phyloP scores from a whole-genome alignment of 2,113 vertebrate species.

The Sturnus vulgaris region DNA sequence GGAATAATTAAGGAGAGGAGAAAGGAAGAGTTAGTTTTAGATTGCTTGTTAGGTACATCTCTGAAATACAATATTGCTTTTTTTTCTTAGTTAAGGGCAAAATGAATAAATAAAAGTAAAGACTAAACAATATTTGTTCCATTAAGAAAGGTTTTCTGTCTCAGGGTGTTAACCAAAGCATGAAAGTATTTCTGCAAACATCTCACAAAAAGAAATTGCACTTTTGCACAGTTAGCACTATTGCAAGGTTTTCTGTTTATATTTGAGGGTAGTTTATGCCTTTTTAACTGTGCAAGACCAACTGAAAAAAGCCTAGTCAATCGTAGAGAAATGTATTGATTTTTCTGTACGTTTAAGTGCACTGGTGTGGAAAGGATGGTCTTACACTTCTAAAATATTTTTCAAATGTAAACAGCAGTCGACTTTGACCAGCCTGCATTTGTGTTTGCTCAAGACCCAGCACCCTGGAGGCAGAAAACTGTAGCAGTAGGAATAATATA shows the following conservation, averaged over 20 bases:
- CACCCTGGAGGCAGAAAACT: neutral
- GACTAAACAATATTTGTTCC: neutral
- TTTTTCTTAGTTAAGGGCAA: neutral
- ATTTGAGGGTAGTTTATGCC: neutral
- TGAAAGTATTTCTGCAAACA: neutral
- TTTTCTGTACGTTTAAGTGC: neutral
- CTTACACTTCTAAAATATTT: neutral
- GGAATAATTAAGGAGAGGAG: neutral
- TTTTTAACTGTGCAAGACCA: neutral
- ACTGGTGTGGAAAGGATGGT: neutral
- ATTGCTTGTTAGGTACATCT: neutral
- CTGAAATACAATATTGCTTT: neutral
- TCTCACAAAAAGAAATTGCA: neutral
- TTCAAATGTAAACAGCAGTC: neutral
- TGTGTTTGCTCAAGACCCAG: neutral
- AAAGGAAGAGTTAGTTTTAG: neutral
- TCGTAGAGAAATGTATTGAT: slow-evolving; percentile 4
- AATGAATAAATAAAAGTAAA: neutral
- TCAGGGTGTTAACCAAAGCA: neutral
- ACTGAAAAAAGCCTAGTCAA: neutral
- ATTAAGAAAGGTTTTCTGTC: neutral
- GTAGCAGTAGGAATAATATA: neutral
- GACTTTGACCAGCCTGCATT: neutral
- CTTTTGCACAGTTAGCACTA: neutral
- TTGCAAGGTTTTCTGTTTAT: neutral